Percentiles rank a stretch among this genome's conserved stretches.
Conservation (phyloP, 37 sponge, comb jelly and placozoan genomes). For the Agelas oroides region DNA sequence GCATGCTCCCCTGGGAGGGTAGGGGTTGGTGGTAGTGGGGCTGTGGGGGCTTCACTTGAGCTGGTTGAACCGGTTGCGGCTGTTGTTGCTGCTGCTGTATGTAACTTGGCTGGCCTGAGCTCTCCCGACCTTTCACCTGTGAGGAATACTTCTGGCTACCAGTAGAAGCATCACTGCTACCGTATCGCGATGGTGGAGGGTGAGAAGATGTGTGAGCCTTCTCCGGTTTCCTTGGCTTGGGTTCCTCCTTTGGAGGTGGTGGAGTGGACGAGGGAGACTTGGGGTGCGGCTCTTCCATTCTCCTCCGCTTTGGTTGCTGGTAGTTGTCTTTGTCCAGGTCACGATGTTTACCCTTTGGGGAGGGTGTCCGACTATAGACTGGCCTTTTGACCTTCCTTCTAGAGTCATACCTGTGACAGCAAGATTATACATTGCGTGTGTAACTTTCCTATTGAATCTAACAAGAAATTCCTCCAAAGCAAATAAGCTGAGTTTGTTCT, state of each 20-base stretch:
- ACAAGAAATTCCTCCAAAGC: too few species aligned
- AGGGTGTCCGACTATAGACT: not conserved
- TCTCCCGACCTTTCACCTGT: too few species aligned
- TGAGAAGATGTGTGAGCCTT: not conserved
- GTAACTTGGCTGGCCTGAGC: too few species aligned
- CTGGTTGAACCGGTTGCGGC: not conserved
- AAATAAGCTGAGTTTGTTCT: too few species aligned
- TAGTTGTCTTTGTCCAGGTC: not conserved
- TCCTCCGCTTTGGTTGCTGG: slow-evolving; percentile 16
- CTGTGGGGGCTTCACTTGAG: not conserved
- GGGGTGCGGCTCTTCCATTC: slow-evolving; percentile 2
- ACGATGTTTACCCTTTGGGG: not conserved
- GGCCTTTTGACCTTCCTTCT: not conserved
- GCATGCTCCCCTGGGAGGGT: not conserved
- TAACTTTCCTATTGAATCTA: too few species aligned
- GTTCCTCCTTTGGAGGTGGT: slow-evolving; percentile 23
- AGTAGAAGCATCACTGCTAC: too few species aligned
- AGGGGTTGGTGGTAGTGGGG: not conserved
- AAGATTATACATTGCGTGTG: too few species aligned
- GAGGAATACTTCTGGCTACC: too few species aligned
- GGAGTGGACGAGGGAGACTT: slow-evolving; percentile 40
- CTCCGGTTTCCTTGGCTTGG: not conserved
- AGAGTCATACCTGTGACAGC: not conserved
- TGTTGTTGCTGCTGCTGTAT: too few species aligned
- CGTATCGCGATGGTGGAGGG: not conserved